phyloP scores from a whole-genome alignment of 2,888 invertebrate genomes.

The Leptodirus hochenwartii region DNA sequence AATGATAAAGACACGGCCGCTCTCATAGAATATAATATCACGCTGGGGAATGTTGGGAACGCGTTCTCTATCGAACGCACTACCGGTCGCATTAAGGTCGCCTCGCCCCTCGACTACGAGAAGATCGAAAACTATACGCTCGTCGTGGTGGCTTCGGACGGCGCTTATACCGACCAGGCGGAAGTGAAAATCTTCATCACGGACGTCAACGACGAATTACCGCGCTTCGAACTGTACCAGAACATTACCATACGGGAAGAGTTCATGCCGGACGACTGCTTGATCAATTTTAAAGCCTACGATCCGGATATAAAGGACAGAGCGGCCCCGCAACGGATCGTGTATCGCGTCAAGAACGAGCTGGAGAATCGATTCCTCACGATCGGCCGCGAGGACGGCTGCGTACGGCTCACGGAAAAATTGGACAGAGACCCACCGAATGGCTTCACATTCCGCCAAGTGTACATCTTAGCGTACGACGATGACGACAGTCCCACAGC shows the following conservation, averaged over 20 bases:
- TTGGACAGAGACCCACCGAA: slow-evolving; percentile 79
- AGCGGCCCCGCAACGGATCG: slow-evolving; percentile 56
- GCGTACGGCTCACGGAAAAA: slow-evolving; percentile 53
- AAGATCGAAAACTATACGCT: slow-evolving; percentile 67
- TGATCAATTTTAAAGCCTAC: slow-evolving; percentile 55
- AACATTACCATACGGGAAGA: slow-evolving; percentile 59
- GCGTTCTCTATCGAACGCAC: slow-evolving; percentile 72
- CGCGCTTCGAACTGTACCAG: slow-evolving; percentile 53
- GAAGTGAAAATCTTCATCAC: slow-evolving; percentile 70
- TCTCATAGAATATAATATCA: slow-evolving; percentile 71
- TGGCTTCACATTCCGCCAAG: slow-evolving; percentile 67
- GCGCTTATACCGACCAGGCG: slow-evolving; percentile 64
- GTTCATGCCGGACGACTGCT: slow-evolving; percentile 45
- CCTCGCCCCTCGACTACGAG: slow-evolving; percentile 65
- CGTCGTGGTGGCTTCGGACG: slow-evolving; percentile 71
- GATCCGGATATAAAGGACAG: slow-evolving; percentile 74
- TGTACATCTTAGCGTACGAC: slow-evolving; percentile 57
- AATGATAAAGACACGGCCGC: slow-evolving; percentile 79
- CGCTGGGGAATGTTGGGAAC: slow-evolving; percentile 67
- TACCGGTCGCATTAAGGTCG: slow-evolving; percentile 72
- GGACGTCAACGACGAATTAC: slow-evolving; percentile 87
- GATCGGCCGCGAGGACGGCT: slow-evolving; percentile 52
- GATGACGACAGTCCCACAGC: slow-evolving; percentile 48
- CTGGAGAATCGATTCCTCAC: slow-evolving; percentile 51
- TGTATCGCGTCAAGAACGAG: slow-evolving; percentile 56